A percentile compares a stretch with the other conserved stretches of the same genome.
phyloP scores from a whole-genome alignment of 1,140 invertebrate genomes.

The Drosophila sturtevanti region DNA sequence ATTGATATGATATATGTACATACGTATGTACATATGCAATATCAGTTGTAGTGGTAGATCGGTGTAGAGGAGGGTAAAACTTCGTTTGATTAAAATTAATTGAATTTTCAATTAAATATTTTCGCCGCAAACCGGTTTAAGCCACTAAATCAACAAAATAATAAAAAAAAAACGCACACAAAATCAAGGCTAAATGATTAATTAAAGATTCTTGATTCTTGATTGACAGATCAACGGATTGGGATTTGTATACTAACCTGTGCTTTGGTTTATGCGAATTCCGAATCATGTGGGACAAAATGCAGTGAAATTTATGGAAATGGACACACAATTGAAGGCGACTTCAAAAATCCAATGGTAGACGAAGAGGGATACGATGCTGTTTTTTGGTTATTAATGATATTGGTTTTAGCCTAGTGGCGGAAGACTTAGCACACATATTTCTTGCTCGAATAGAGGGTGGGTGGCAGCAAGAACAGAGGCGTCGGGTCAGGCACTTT shows the following conservation, averaged over 20 bases:
- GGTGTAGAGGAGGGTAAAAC: conserved; percentile 32
- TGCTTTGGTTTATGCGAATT: conserved; percentile 44
- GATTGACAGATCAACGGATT: background rate
- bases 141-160: conserved; percentile 25
- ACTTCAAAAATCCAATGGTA: background rate
- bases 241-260: conserved; percentile 32
- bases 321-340: too few species aligned
- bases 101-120: conserved; percentile 53
- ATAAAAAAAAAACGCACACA: too few species aligned
- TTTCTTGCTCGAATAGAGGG: background rate
- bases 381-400: background rate
- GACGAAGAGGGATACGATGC: background rate
- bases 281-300: conserved; percentile 38
- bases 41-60: background rate
- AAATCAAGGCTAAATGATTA: conserved; percentile 25
- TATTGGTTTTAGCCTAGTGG: background rate
- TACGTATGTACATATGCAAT: background rate
- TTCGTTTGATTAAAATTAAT: conserved; percentile 66
- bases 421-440: conserved; percentile 6
- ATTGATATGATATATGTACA: too few species aligned
- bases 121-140: conserved; percentile 41
- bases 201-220: conserved; percentile 44
- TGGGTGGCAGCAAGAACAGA: background rate
- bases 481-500: too few species aligned
- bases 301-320: background rate